These are phyloP conservation scores for Phrynosoma blainvillii DNA, from an alignment of 2,113 vertebrate species.

Conservation along the genomic window DNA sequence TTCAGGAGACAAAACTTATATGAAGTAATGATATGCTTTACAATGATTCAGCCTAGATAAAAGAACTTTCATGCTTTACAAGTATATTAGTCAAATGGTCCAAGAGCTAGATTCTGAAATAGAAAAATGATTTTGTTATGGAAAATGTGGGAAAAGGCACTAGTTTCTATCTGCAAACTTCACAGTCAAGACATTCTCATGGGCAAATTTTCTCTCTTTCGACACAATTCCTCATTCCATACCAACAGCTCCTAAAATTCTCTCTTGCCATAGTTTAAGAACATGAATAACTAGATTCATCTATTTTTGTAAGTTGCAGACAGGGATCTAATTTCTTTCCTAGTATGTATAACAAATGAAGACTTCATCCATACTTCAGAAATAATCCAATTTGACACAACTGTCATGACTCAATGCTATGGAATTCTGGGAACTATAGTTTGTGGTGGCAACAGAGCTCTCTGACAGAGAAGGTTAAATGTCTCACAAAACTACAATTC, in stretches of 20 bases:
- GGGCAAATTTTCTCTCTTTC: background rate
- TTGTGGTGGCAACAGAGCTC: too few species aligned
- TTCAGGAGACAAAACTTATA: background rate
- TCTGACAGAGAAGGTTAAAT: too few species aligned
- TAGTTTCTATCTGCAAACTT: background rate
- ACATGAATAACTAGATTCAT: background rate
- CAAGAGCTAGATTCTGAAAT: background rate
- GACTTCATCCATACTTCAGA: too few species aligned
- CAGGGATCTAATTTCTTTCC: background rate
- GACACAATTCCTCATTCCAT: too few species aligned
- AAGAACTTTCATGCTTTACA: background rate
- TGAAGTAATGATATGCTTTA: constrained; percentile 13
- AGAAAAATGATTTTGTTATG: background rate
- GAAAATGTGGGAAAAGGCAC: background rate
- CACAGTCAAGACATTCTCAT: background rate
- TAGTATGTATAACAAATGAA: background rate
- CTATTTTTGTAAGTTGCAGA: background rate
- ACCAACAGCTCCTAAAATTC: background rate
- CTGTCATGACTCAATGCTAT: too few species aligned
- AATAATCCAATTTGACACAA: too few species aligned
- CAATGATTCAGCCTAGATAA: background rate
- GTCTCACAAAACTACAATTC: too few species aligned
- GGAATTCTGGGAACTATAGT: too few species aligned
- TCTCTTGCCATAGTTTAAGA: background rate
- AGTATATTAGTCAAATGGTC: background rate